phyloP scores from a whole-genome alignment of 2,888 invertebrate genomes.

The Phyllotreta striolata region DNA sequence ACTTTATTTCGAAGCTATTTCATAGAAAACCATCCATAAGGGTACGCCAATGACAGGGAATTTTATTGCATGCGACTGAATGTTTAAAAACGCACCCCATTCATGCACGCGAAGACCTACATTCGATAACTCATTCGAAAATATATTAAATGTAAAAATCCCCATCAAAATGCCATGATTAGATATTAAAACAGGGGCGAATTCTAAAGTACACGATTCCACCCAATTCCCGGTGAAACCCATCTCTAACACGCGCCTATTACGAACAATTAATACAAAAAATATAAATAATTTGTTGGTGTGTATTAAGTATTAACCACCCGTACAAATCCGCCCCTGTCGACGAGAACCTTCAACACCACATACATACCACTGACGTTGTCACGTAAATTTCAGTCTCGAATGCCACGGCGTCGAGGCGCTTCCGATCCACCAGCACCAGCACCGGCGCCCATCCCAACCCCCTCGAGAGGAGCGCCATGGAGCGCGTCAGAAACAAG shows the following conservation, averaged over 20 bases:
- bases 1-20: too few species aligned
- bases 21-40: background rate
- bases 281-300: background rate
- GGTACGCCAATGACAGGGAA: background rate
- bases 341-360: slow-evolving; percentile 4
- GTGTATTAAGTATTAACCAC: too few species aligned
- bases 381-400: slow-evolving; percentile 19
- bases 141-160: background rate
- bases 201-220: background rate
- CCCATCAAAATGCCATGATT: too few species aligned
- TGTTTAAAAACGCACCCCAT: slow-evolving; percentile 10
- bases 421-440: slow-evolving; percentile 5
- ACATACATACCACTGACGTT: slow-evolving; percentile 23
- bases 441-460: too few species aligned
- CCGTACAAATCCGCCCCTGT: slow-evolving; percentile 22
- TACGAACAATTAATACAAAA: background rate
- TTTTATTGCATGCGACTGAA: slow-evolving; percentile 13
- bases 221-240: too few species aligned
- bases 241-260: too few species aligned
- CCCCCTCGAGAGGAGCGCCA: slow-evolving; percentile 13
- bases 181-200: background rate
- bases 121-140: slow-evolving; percentile 5
- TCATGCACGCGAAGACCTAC: slow-evolving; percentile 13
- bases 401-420: slow-evolving; percentile 17
- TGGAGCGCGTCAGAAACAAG: slow-evolving; percentile 52